These are phyloP conservation scores for Cheirogaleus medius DNA, from an alignment of 2,113 vertebrate genomes.

Conservation along the genomic window DNA sequence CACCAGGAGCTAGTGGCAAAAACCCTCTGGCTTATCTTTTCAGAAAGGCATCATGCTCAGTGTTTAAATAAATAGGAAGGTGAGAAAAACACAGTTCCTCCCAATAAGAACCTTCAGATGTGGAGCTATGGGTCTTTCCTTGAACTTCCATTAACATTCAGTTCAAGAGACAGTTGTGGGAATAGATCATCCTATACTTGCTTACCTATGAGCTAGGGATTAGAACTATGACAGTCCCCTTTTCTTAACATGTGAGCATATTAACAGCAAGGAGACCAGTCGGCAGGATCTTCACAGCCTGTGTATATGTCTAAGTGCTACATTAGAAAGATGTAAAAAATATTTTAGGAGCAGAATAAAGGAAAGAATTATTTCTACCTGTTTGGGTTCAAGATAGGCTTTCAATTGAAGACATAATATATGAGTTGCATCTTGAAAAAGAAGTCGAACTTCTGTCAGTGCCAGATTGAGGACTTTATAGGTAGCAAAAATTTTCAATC, in stretches of 20 bases:
- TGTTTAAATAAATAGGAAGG: not conserved
- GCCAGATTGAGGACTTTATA: not conserved
- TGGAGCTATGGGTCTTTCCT: not conserved
- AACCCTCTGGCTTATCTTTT: not conserved
- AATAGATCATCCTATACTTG: not conserved
- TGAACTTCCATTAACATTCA: not conserved
- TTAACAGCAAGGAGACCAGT: not conserved
- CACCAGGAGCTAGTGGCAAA: not conserved
- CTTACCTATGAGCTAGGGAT: not conserved
- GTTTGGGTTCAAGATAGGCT: not conserved
- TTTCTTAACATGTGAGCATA: not conserved
- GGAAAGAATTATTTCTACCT: not conserved
- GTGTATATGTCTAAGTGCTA: not conserved
- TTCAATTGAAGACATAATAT: not conserved
- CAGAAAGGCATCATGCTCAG: not conserved
- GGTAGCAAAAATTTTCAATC: not conserved
- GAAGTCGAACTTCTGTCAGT: not conserved
- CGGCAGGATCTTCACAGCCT: not conserved
- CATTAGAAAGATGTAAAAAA: not conserved
- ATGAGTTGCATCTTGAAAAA: not conserved
- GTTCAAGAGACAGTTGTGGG: not conserved
- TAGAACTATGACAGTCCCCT: not conserved
- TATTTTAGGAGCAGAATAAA: not conserved
- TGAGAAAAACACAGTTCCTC: not conserved
- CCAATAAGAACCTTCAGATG: not conserved